phyloP scores from a whole-genome alignment of 2,113 vertebrate genomes.

The Indicator maculatus region DNA sequence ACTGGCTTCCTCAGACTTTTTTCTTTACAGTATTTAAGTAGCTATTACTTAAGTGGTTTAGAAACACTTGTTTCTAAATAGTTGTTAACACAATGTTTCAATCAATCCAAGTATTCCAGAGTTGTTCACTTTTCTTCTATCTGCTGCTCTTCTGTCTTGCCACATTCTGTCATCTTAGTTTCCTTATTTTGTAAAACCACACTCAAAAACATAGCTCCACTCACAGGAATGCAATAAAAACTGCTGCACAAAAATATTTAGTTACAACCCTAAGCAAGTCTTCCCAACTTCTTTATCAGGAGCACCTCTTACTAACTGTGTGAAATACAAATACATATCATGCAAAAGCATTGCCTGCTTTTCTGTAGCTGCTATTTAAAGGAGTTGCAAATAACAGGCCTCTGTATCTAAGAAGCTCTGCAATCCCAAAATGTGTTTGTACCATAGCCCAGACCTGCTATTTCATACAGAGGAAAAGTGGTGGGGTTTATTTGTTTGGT shows the following conservation, averaged over 20 bases:
- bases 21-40: not conserved
- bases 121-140: not conserved
- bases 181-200: not conserved
- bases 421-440: not conserved
- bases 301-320: not conserved
- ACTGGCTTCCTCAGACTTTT: not conserved
- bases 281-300: not conserved
- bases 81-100: not conserved
- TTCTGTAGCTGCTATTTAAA: not conserved
- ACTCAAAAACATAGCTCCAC: not conserved
- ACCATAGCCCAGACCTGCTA: not conserved
- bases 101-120: not conserved
- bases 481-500: too few species aligned
- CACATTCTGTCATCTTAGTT: not conserved
- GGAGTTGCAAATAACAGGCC: not conserved
- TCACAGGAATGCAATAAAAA: not conserved
- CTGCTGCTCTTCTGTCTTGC: not conserved
- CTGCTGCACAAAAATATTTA: not conserved
- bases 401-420: not conserved
- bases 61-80: not conserved
- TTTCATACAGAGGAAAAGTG: not conserved
- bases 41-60: not conserved
- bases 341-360: not conserved
- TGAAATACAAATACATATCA: not conserved
- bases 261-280: not conserved